Conservation (phyloP, 2,888 invertebrate genomes). For the Amphipoea oculea region DNA sequence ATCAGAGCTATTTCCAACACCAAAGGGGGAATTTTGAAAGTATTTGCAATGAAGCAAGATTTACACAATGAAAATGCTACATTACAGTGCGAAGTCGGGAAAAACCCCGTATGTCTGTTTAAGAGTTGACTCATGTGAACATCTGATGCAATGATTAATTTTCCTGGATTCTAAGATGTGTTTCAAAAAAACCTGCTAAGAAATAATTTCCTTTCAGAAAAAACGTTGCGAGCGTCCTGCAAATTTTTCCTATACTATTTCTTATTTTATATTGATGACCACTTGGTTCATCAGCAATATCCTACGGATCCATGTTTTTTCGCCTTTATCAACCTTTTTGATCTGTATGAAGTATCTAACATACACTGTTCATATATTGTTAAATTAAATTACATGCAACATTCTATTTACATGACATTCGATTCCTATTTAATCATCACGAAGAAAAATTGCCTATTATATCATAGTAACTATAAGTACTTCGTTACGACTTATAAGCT, state of each 20-base stretch:
- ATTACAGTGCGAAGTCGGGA: conserved; percentile 5
- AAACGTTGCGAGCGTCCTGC: not conserved
- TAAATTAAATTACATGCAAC: not conserved
- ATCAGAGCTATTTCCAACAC: not conserved
- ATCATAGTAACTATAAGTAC: conserved; percentile 41
- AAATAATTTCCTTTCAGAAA: not conserved
- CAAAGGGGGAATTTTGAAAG: not conserved
- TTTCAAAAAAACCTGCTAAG: not conserved
- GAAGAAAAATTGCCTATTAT: conserved; percentile 50
- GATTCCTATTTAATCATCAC: conserved; percentile 8
- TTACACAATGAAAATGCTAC: conserved; percentile 27
- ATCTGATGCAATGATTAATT: conserved; percentile 27
- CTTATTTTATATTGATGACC: not conserved
- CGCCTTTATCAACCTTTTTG: not conserved
- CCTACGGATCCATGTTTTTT: not conserved
- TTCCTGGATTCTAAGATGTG: conserved; percentile 22
- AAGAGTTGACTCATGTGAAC: conserved; percentile 34
- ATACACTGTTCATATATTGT: not conserved
- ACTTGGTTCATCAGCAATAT: not conserved
- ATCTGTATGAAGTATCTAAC: not conserved
- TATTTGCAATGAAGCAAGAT: conserved; percentile 5
- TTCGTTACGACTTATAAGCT: conserved; percentile 60
- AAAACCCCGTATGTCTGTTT: conserved; percentile 24
- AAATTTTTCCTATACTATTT: not conserved
- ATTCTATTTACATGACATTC: conserved; percentile 16